phyloP scores from a whole-genome alignment of 2,888 invertebrate species.

The Mesorhabditis sp. region DNA sequence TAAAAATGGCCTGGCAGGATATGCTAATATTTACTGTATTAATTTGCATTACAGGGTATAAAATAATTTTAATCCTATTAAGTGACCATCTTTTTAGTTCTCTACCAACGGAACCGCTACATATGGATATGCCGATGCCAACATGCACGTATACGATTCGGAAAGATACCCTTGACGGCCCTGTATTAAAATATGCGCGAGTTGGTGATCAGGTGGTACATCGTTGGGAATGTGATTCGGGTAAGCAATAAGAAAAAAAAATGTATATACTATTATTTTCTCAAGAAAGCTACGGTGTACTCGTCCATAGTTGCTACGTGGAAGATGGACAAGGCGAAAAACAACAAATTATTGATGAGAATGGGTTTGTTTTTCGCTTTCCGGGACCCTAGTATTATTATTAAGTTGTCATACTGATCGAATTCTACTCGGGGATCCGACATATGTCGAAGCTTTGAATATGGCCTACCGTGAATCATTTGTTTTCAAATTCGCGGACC shows the following conservation, averaged over 20 bases:
- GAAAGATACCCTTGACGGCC: constrained; percentile 55
- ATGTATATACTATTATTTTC: no score
- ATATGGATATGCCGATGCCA: constrained; percentile 53
- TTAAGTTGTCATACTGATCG: constrained; percentile 55
- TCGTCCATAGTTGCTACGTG: constrained; percentile 57
- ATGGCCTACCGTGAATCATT: constrained; percentile 58
- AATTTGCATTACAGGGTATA: no score
- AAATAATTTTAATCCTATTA: no score
- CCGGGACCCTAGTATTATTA: background rate
- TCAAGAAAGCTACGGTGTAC: constrained; percentile 42
- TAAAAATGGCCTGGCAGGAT: no score
- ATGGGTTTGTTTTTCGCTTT: constrained; percentile 34
- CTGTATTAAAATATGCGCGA: constrained; percentile 51
- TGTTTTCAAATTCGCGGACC: constrained; percentile 58
- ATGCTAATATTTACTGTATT: no score
- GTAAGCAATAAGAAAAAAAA: constrained; percentile 20
- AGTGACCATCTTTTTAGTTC: constrained; percentile 33
- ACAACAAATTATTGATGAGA: constrained; percentile 52
- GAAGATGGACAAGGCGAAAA: constrained; percentile 58
- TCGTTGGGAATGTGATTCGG: constrained; percentile 56
- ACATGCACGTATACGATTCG: constrained; percentile 56
- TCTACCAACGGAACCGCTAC: constrained; percentile 47
- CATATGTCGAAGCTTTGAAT: constrained; percentile 56
- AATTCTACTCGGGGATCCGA: constrained; percentile 56
- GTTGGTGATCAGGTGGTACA: constrained; percentile 58